Conservation (phyloP, 2,113 vertebrate genomes). For the Bubo blakistoni region DNA sequence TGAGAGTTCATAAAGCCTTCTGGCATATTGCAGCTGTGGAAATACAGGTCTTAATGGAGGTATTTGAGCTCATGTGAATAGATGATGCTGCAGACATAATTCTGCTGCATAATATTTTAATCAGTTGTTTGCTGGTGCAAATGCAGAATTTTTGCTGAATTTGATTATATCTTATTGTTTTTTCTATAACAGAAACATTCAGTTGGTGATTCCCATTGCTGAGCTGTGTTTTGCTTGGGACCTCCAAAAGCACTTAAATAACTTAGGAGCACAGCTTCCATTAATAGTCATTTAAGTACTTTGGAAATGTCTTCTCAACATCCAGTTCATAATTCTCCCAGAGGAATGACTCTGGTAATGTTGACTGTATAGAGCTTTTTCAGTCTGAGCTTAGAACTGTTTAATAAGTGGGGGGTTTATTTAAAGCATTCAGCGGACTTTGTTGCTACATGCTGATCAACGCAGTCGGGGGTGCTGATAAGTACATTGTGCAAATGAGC, state of each 20-base stretch:
- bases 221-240: background rate
- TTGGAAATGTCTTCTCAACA: background rate
- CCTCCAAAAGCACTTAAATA: background rate
- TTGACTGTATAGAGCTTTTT: background rate
- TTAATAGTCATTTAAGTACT: background rate
- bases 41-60: background rate
- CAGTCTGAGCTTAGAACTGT: background rate
- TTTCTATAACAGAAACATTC: background rate
- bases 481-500: constrained; percentile 49
- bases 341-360: constrained; percentile 14
- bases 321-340: background rate
- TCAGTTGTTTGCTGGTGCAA: background rate
- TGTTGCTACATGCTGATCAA: background rate
- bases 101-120: background rate
- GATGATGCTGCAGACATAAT: background rate
- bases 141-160: background rate
- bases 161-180: background rate
- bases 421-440: constrained; percentile 14
- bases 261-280: background rate
- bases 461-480: background rate
- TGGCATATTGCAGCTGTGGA: background rate
- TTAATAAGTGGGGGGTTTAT: constrained; percentile 24
- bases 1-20: background rate
- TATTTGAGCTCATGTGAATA: background rate
- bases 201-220: background rate